A percentile compares a stretch with the other conserved stretches of the same genome.
These are phyloP conservation scores for Hipposideros larvatus DNA, from an alignment of 2,797 vertebrate genomes.

Conservation along the genomic window DNA sequence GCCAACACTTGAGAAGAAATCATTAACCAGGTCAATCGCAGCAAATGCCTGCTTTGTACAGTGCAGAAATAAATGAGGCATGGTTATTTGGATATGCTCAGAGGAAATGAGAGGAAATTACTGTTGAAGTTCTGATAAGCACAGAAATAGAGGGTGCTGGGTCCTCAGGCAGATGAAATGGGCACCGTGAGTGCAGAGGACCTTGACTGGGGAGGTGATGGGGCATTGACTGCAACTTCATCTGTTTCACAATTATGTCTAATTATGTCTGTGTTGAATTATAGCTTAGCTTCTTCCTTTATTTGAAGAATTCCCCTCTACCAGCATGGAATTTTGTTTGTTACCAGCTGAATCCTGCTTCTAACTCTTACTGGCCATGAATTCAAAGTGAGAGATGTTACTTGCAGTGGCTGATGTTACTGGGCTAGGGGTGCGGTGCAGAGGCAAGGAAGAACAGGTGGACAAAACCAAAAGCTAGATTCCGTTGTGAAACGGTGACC, in stretches of 20 bases:
- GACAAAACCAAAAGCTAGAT: neutral
- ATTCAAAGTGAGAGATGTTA: neutral
- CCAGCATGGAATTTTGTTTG: neutral
- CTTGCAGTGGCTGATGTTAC: neutral
- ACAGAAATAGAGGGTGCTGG: neutral
- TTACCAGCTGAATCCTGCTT: slow-evolving; percentile 5
- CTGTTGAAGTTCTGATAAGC: neutral
- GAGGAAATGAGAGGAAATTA: neutral
- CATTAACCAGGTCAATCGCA: neutral
- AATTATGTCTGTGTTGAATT: neutral
- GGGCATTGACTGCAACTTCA: neutral
- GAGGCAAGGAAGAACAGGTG: neutral
- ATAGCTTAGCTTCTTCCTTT: neutral
- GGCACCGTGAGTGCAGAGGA: neutral
- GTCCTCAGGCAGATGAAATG: neutral
- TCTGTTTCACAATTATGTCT: neutral
- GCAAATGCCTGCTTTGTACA: neutral
- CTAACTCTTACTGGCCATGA: neutral
- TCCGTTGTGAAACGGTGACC: neutral
- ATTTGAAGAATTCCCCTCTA: neutral
- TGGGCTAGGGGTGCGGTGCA: neutral
- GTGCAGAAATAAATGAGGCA: neutral
- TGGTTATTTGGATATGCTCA: neutral
- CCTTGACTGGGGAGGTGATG: neutral
- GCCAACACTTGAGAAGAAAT: neutral